phyloP scores from a whole-genome alignment of 2,888 invertebrate species.

The Acrocyrtus sp. region DNA sequence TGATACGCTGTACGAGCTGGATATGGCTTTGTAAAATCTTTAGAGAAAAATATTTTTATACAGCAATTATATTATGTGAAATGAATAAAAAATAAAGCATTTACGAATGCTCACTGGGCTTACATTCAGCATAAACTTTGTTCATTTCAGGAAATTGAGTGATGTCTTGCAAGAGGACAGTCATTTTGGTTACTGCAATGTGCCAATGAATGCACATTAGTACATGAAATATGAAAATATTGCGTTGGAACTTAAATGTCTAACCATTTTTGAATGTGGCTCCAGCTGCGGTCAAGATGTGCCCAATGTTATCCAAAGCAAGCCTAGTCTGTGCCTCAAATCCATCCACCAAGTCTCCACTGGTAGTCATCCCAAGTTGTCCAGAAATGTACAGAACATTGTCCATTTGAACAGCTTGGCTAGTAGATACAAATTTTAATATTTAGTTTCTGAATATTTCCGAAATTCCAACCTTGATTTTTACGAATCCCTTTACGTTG shows the following conservation, averaged over 20 bases:
- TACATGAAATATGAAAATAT: slow-evolving; percentile 1
- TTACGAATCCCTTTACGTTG: background rate
- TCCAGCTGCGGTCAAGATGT: slow-evolving; percentile 79
- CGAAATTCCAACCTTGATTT: background rate
- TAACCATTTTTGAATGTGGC: slow-evolving; percentile 73
- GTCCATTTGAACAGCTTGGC: slow-evolving; percentile 87
- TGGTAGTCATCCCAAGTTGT: slow-evolving; percentile 81
- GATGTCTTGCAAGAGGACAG: slow-evolving; percentile 83
- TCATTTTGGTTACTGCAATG: slow-evolving; percentile 80
- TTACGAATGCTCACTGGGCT: too few species aligned
- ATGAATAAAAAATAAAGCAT: background rate
- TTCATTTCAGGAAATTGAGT: slow-evolving; percentile 84
- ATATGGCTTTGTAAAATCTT: slow-evolving; percentile 79
- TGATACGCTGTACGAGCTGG: slow-evolving; percentile 89
- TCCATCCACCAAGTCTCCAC: slow-evolving; percentile 79
- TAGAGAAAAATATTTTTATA: slow-evolving; percentile 63
- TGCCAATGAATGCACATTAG: background rate
- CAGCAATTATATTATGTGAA: background rate
- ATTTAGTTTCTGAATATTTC: background rate
- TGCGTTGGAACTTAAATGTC: too few species aligned
- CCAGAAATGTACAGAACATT: slow-evolving; percentile 89
- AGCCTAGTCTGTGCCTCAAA: slow-evolving; percentile 78
- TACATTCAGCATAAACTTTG: slow-evolving; percentile 85
- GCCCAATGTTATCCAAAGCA: slow-evolving; percentile 81
- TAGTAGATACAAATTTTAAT: slow-evolving; percentile 65